Percentiles rank a stretch among this genome's conserved stretches.
phyloP scores from a whole-genome alignment of 2,113 vertebrate species.

The Salvelinus namaycush region DNA sequence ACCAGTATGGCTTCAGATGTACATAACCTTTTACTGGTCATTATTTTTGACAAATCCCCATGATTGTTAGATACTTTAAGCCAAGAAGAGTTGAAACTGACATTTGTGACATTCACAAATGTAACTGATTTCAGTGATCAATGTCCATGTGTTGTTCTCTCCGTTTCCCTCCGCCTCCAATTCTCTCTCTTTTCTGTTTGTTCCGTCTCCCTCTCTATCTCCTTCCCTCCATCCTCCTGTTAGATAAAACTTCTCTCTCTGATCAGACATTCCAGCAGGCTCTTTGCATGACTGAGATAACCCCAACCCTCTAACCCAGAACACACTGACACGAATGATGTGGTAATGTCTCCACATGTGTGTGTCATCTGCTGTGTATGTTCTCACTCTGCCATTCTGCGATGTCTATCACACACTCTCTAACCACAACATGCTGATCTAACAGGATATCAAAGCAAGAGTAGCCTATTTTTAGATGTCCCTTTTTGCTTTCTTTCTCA shows the following conservation, averaged over 20 bases:
- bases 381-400: constrained; percentile 14
- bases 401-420: constrained; percentile 40
- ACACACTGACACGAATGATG: not conserved
- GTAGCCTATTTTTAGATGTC: constrained; percentile 40
- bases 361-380: not conserved
- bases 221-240: not conserved
- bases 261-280: constrained; percentile 43
- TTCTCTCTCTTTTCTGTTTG: constrained; percentile 31
- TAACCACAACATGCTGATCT: constrained; percentile 51
- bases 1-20: constrained; percentile 32
- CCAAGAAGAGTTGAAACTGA: no score
- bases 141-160: no score
- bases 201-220: constrained; percentile 14
- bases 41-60: not conserved
- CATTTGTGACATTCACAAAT: no score
- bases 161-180: not conserved
- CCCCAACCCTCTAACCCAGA: not conserved
- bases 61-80: no score
- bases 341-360: not conserved
- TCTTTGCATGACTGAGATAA: constrained; percentile 15
- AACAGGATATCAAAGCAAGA: constrained; percentile 45
- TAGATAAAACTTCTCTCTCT: constrained; percentile 17
- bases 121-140: no score
- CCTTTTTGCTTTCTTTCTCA: constrained; percentile 26
- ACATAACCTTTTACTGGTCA: constrained; percentile 12